Percentiles rank a stretch among this genome's conserved stretches.
Conservation (phyloP, 2,113 vertebrate species). For the Tenebrosternarchus preto region DNA sequence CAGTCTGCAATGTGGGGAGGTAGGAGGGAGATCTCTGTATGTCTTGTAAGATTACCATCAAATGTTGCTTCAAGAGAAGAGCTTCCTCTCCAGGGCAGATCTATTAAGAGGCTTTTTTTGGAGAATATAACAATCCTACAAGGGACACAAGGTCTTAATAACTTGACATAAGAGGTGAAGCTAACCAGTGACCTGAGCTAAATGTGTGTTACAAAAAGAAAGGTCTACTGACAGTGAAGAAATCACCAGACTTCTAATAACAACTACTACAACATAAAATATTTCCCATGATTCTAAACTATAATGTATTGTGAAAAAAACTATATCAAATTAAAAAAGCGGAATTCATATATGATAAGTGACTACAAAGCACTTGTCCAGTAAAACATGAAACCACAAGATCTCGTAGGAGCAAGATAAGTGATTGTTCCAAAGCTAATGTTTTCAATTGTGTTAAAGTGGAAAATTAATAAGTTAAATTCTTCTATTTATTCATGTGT, state of each 20-base stretch:
- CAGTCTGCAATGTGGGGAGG: slow-evolving; percentile 34
- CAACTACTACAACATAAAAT: too few species aligned
- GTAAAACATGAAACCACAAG: too few species aligned
- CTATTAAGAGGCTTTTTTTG: slow-evolving; percentile 31
- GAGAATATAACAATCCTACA: slow-evolving; percentile 1
- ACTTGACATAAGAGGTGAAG: slow-evolving; percentile 36
- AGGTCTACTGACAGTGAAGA: slow-evolving; percentile 56
- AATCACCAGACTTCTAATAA: slow-evolving; percentile 1
- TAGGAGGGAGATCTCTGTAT: slow-evolving; percentile 49
- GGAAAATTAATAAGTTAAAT: background rate
- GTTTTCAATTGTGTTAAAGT: background rate
- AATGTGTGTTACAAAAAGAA: slow-evolving; percentile 40
- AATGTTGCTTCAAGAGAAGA: slow-evolving; percentile 59
- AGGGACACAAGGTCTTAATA: slow-evolving; percentile 53
- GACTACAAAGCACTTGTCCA: too few species aligned
- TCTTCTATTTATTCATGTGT: too few species aligned
- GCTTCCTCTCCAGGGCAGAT: slow-evolving; percentile 41
- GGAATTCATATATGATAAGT: too few species aligned
- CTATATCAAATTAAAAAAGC: background rate
- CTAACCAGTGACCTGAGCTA: background rate
- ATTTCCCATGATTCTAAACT: background rate
- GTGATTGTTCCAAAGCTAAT: too few species aligned
- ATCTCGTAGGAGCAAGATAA: too few species aligned
- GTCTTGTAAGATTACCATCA: slow-evolving; percentile 58
- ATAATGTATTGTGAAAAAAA: background rate